These are phyloP conservation scores for Pampus argenteus DNA, from an alignment of 2,797 vertebrate species.

Conservation along the genomic window DNA sequence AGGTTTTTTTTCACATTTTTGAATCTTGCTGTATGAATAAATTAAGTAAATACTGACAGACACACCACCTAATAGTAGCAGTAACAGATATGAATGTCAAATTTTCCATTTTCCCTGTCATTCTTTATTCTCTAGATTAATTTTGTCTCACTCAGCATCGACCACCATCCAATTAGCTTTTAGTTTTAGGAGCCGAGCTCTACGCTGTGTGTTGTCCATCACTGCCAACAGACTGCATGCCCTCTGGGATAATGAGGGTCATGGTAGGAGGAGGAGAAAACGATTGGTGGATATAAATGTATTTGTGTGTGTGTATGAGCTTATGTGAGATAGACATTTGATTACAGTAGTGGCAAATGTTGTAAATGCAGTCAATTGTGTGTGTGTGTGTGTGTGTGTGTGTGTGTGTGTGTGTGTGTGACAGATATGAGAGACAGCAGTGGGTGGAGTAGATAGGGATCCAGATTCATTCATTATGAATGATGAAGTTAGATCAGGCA, in stretches of 20 bases:
- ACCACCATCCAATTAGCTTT: constrained; percentile 9
- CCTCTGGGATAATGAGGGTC: constrained; percentile 11
- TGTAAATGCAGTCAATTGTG: constrained; percentile 15
- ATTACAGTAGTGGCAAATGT: background rate
- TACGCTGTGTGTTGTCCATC: background rate
- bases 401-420: background rate
- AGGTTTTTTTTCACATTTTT: constrained; percentile 7
- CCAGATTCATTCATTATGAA: constrained; percentile 44
- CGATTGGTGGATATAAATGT: background rate
- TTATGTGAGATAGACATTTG: background rate
- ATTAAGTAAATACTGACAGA: background rate
- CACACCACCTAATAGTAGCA: background rate
- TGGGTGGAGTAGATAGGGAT: constrained; percentile 1
- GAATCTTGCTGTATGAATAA: background rate
- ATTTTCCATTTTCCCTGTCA: constrained; percentile 5
- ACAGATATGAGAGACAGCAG: background rate
- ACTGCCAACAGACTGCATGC: background rate
- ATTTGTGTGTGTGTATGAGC: background rate
- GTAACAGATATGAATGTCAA: background rate
- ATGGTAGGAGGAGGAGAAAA: constrained; percentile 5
- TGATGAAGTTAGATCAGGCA: constrained; percentile 27
- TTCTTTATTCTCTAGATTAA: constrained; percentile 8
- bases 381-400: background rate
- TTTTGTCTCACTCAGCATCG: background rate
- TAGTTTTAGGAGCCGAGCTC: background rate